A percentile compares a stretch with the other conserved stretches of the same genome.
These are phyloP conservation scores for Rhynchophorus ferrugineus DNA, from an alignment of 1,140 invertebrate species.

Conservation along the genomic window DNA sequence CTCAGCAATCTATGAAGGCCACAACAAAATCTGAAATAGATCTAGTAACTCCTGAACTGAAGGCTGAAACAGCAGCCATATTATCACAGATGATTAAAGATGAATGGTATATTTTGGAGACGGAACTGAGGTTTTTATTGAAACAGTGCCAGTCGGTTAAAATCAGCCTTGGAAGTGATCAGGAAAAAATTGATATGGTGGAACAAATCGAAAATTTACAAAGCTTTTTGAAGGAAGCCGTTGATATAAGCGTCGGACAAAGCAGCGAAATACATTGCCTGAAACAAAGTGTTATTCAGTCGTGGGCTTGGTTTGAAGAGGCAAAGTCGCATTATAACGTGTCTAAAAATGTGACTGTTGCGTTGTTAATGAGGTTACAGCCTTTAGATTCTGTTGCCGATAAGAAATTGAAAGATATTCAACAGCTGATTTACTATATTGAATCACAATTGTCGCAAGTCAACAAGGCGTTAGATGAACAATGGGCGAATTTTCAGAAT, in stretches of 20 bases:
- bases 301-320: slow-evolving; percentile 56
- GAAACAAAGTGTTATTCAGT: slow-evolving; percentile 51
- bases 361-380: slow-evolving; percentile 44
- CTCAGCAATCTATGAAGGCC: neutral
- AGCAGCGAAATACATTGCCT: slow-evolving; percentile 46
- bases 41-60: slow-evolving; percentile 6
- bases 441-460: slow-evolving; percentile 53
- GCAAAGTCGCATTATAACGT: slow-evolving; percentile 45
- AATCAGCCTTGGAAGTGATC: slow-evolving; percentile 46
- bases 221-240: slow-evolving; percentile 46
- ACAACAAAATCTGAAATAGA: slow-evolving; percentile 1
- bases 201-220: slow-evolving; percentile 40
- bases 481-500: slow-evolving; percentile 52
- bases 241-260: slow-evolving; percentile 44
- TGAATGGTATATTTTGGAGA: slow-evolving; percentile 56
- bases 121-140: slow-evolving; percentile 53
- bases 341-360: slow-evolving; percentile 47
- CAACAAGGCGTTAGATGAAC: slow-evolving; percentile 49
- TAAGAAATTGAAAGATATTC: slow-evolving; percentile 48
- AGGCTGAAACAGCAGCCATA: slow-evolving; percentile 33
- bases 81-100: slow-evolving; percentile 38
- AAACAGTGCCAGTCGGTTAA: slow-evolving; percentile 43
- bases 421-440: slow-evolving; percentile 51
- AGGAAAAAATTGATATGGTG: slow-evolving; percentile 45
- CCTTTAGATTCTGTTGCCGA: slow-evolving; percentile 51